Base-by-base conservation (phyloP, 1,140 invertebrate species). In the Catajapyx aquilonaris region DNA sequence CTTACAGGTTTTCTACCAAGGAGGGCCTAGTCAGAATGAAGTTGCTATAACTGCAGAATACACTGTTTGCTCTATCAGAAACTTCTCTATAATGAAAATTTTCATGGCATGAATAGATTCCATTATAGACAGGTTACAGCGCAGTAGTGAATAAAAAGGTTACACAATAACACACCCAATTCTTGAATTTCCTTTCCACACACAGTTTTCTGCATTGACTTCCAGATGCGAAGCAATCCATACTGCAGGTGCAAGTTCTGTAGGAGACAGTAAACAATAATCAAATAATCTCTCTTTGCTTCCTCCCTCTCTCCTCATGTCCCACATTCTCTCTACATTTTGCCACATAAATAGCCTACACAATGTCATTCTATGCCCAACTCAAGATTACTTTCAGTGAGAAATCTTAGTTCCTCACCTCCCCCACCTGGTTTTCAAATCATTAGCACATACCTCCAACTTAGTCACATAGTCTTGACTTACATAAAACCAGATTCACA, bases 191-290 rank as follows among this genome's bases (percentile, higher is more conserved):
- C 47, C 43, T 52, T 49, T 7, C 61, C 61, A 52, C 61, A 64
- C 21, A 64, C 50, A n/a, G 58, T 58, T 23, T 51, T 54, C 44
- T 62, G 60, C 56, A 64, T 57, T 13, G 52, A 52, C 38, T 56
- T 47, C 61, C 61, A 64, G 22, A 62, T 51, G 37, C 56, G 48
- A 5, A 61, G 33, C 32, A 62, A 46, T 22, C 58, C 57, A 38
- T 45, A 42, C 31, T 48, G 47, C 10, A 43, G 46, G 32, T 41
- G 44, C 0, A 18, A n/a, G 37, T 17, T 40, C 33, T 34, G 20
- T 16, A 15, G 20, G 20, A 16, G 11, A 34, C 11, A 34, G 15
- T 11, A 19, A 33, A 11, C 5, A 17, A 33, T 5, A 17, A 17
- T 11, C 5, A 5, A 33, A 33, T 33, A 11, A 33, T 11, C n/a